Percentiles rank a stretch among this genome's conserved stretches.
These are phyloP conservation scores for Hydractinia symbiolongicarpus DNA, from an alignment of 30 jellyfish, hydroid and myxozoan species.

Conservation along the genomic window DNA sequence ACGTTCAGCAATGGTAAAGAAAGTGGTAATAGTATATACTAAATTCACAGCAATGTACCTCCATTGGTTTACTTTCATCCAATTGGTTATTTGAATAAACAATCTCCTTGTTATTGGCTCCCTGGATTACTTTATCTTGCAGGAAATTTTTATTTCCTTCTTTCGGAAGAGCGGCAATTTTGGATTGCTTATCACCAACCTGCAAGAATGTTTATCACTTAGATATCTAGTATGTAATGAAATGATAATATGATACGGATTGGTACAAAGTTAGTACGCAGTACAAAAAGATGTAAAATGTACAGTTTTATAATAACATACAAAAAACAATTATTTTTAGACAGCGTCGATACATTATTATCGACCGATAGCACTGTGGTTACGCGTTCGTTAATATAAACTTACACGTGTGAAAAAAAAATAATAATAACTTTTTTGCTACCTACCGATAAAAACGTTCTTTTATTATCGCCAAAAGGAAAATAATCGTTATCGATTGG, in stretches of 20 bases:
- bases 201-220: background rate
- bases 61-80: constrained; percentile 22
- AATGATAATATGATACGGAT: too few relatives aligned
- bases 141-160: too few relatives aligned
- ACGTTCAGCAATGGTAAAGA: background rate
- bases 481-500: constrained; percentile 2
- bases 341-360: background rate
- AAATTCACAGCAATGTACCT: constrained; percentile 1
- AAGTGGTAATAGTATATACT: too few relatives aligned
- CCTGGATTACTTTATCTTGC: constrained; percentile 6
- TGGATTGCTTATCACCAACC: background rate
- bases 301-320: too few relatives aligned
- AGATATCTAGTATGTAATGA: too few relatives aligned
- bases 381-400: background rate
- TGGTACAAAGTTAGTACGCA: too few relatives aligned
- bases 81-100: constrained; percentile 4
- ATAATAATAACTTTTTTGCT: background rate
- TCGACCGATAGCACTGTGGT: background rate
- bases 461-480: constrained; percentile 25
- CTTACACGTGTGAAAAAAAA: background rate
- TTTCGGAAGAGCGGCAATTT: background rate
- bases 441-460: constrained; percentile 18
- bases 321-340: background rate
- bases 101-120: constrained; percentile 11
- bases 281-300: too few relatives aligned